Base-by-base conservation (phyloP, 2,113 vertebrate species). In the Edolisoma coerulescens region DNA sequence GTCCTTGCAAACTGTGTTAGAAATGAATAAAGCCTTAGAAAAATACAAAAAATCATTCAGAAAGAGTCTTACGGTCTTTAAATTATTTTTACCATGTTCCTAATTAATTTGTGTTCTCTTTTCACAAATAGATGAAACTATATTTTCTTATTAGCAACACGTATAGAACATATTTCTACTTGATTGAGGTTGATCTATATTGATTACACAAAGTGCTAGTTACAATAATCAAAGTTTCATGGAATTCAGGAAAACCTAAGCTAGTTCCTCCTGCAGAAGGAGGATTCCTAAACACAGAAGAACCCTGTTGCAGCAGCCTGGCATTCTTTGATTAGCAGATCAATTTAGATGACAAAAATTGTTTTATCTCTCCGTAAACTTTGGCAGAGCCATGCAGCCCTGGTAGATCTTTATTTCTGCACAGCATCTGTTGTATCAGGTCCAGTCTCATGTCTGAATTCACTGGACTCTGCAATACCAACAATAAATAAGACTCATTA, bases 401-500 rank as follows among this genome's bases (percentile, higher is more conserved):
- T 49, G 20, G 7, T 78, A 59, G 17, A 22, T 57, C 69, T 89
- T 89, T 84, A 39, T 70, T 78, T 77, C 64, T 64, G 13, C 22
- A 33, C 14, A 64, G 7, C 12, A 64, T 49, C 32, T 84, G n/a
- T 41, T 78, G 59, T 47, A 63, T 45, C 35, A 74, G 17, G 21
- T 15, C 57, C 16, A 44, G 33, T 49, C 23, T 90, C 39, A 27
- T 15, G 13, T 74, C 44, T 78, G 87, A 87, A 64, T 85, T 85
- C 79, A 80, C 59, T 59, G 84, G 61, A 63, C 70, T 88, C 78
- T 78, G 24, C 49, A 87, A 39, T 76, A 78, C 42, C 67, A 95
- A 71, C 83, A 77, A 77, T 85, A 88, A 94, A 93, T 86, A 89
- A 74, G 54, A 83, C 57, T 89, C 93, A 94, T 97, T 97, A 96